Evolutionary conservation across 2,113 vertebrate species (phyloP), one percentile per base, ranked within the genome.

Genomic region (Gobio gobio): DNA sequence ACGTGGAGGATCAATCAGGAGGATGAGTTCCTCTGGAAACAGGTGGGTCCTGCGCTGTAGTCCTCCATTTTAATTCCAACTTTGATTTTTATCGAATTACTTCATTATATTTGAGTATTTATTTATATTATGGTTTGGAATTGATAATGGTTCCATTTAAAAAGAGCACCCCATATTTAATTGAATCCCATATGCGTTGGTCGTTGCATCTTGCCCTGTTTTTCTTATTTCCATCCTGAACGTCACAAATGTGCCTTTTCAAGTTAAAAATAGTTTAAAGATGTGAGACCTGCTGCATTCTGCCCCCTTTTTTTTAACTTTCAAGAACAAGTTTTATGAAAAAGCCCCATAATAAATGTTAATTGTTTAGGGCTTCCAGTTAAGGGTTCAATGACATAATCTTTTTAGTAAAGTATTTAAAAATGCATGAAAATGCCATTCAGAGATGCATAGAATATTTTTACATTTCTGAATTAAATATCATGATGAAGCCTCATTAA

Each of bases 1-100:
- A 93, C 96, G 84, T 99, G 97, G 97, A 95, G 96, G 58, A 95
- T 96, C 87, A 99, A 98, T 87, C 92, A 91, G 5, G 82, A 91
- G 0, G 97, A 99, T 86, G 88, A 90, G 83, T 97, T 97, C 93
- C 94, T 99, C 80, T 98, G 97, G 98, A 97, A 97, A 90, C 97
- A 98, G 97, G 98, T 98, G 90, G 75, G 90, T 5, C 1, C 54
- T 56, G 54, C 54, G 2, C 54, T 22, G 6, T 8, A 56, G 54
- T 22, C 54, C 20, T 56, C 18, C 18, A 2, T 70, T 70, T 70
- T 36, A 68, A 72, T 72, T 40, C 20, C 10, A n/a, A 2, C 20
- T 12, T 54, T 56, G 64, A 7, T 59, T 8, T 43, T 18, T 18
- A 20, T 68, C 3, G 40, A 7, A 40, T 40, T 70, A 0, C 33